These are phyloP conservation scores for Triplophysa yarkandensis DNA, from an alignment of 2,797 vertebrate species.

Conservation along the genomic window DNA sequence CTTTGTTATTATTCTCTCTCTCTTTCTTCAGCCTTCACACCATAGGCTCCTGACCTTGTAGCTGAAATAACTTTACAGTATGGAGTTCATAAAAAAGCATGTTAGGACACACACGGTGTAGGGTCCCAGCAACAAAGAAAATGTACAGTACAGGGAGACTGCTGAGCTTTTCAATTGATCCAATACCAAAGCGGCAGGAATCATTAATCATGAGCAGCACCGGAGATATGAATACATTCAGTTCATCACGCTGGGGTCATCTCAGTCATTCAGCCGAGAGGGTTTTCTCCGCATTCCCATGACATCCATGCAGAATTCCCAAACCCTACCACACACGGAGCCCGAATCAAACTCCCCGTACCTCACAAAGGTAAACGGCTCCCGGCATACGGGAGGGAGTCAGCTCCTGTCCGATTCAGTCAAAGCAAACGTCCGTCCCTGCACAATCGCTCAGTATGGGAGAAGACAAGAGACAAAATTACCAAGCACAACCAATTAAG, in stretches of 20 bases:
- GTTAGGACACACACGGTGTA: constrained; percentile 49
- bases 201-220: constrained; percentile 45
- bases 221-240: constrained; percentile 38
- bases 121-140: constrained; percentile 30
- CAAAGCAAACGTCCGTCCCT: constrained; percentile 43
- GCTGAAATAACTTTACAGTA: constrained; percentile 30
- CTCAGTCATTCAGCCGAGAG: constrained; percentile 42
- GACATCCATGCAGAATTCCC: constrained; percentile 38
- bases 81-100: constrained; percentile 45
- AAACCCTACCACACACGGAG: constrained; percentile 42
- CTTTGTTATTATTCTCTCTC: constrained; percentile 2
- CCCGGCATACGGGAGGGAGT: constrained; percentile 33
- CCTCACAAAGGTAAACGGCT: constrained; percentile 45
- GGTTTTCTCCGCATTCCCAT: constrained; percentile 44
- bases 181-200: constrained; percentile 44
- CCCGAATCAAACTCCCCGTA: constrained; percentile 27
- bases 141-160: constrained; percentile 48
- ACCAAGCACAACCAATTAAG: constrained; percentile 42
- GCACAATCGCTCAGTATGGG: constrained; percentile 44
- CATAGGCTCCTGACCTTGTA: constrained; percentile 40
- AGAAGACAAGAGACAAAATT: constrained; percentile 37
- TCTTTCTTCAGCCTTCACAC: background rate
- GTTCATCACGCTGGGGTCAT: constrained; percentile 41
- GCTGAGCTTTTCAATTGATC: constrained; percentile 45
- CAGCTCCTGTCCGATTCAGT: constrained; percentile 38